phyloP scores from a whole-genome alignment of 1,140 invertebrate species.

The Scaptomyza hsui region DNA sequence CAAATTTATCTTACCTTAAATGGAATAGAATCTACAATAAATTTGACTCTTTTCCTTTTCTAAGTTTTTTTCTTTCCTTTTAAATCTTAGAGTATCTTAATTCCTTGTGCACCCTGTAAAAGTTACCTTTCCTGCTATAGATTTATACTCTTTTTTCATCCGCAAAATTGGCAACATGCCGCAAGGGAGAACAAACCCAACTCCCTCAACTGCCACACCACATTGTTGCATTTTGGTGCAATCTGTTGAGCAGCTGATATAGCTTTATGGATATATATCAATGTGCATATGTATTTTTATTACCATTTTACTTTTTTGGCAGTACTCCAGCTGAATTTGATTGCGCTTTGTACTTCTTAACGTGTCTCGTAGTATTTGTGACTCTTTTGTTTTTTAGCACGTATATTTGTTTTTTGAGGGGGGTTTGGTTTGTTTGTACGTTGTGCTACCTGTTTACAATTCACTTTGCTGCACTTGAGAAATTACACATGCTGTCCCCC shows the following conservation, averaged over 20 bases:
- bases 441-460: constrained; percentile 63
- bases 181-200: neutral
- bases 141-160: too few species aligned
- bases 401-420: constrained; percentile 40
- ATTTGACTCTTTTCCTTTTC: too few species aligned
- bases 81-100: too few species aligned
- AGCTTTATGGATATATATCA: constrained; percentile 10
- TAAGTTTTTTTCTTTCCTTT: too few species aligned
- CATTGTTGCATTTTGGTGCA: constrained; percentile 61
- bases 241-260: constrained; percentile 63
- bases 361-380: neutral
- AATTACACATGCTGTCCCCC: constrained; percentile 67
- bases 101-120: too few species aligned
- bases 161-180: constrained; percentile 43
- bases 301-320: constrained; percentile 9
- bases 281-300: constrained; percentile 19
- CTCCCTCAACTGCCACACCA: constrained; percentile 14
- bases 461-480: constrained; percentile 75
- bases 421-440: neutral
- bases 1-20: too few species aligned
- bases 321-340: too few species aligned
- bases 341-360: too few species aligned
- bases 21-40: too few species aligned
- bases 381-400: constrained; percentile 5
- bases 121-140: constrained; percentile 17